Conservation (phyloP, 2,797 vertebrate genomes). For the Phoxinus dragarum region DNA sequence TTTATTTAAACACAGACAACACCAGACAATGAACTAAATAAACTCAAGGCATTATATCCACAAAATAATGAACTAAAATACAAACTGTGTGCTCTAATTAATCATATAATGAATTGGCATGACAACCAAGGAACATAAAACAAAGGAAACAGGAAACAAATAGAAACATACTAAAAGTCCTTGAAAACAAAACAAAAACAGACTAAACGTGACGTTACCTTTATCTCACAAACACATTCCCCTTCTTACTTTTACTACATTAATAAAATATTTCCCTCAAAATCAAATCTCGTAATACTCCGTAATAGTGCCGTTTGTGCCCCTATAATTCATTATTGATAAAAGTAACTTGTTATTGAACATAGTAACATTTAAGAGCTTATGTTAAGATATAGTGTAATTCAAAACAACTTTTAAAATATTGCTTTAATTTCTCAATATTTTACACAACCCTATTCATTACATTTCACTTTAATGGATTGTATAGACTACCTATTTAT, state of each 20-base stretch:
- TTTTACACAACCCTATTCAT: too few relatives aligned
- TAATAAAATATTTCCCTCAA: background rate
- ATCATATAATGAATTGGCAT: too few relatives aligned
- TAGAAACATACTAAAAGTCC: too few relatives aligned
- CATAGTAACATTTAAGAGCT: background rate
- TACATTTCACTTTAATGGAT: background rate
- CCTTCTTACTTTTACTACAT: constrained; percentile 53
- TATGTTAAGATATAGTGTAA: background rate
- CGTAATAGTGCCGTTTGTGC: background rate
- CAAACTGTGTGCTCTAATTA: background rate
- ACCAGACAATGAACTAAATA: background rate
- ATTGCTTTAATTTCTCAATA: background rate
- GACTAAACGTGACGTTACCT: constrained; percentile 15
- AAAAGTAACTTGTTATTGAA: background rate
- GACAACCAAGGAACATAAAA: too few relatives aligned
- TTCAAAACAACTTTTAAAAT: too few relatives aligned
- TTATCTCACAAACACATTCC: constrained; percentile 68
- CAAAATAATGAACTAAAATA: background rate
- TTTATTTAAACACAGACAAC: background rate
- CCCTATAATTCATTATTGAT: background rate
- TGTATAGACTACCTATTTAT: background rate
- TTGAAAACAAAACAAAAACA: too few relatives aligned
- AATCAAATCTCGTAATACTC: background rate
- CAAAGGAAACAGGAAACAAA: too few relatives aligned
- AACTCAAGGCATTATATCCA: background rate